phyloP scores from a whole-genome alignment of 2,113 vertebrate genomes.

The Geococcyx californianus region DNA sequence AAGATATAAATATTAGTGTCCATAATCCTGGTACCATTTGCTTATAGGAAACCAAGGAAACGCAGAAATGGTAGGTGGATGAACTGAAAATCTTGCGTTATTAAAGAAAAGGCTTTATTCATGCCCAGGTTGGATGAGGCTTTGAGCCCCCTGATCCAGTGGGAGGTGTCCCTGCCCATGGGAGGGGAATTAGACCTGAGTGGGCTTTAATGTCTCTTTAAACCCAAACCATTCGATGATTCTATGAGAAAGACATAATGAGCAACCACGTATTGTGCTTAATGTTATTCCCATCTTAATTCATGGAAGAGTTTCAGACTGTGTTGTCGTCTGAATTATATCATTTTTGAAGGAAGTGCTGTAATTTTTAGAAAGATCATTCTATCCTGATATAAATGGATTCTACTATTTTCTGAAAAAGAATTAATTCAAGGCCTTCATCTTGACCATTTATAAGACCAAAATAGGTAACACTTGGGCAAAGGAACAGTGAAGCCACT shows the following conservation, averaged over 20 bases:
- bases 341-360: neutral
- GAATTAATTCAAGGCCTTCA: neutral
- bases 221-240: too few species aligned
- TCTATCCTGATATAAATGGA: neutral
- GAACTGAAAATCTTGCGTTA: neutral
- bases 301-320: neutral
- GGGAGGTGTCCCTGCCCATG: too few species aligned
- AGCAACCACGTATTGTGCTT: neutral
- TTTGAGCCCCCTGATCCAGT: too few species aligned
- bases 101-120: neutral
- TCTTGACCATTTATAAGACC: neutral
- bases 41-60: neutral
- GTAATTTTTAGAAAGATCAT: neutral
- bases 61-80: neutral
- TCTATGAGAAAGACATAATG: neutral
- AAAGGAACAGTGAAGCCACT: neutral
- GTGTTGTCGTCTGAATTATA: neutral
- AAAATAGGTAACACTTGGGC: neutral
- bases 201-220: too few species aligned
- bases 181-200: too few species aligned
- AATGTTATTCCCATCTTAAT: neutral
- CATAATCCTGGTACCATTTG: neutral
- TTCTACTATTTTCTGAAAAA: neutral
- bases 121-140: too few species aligned
- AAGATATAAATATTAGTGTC: neutral